Percentiles rank a stretch among this genome's conserved stretches.
phyloP scores from a whole-genome alignment of 2,113 vertebrate genomes.

The Mormoops blainvillei region DNA sequence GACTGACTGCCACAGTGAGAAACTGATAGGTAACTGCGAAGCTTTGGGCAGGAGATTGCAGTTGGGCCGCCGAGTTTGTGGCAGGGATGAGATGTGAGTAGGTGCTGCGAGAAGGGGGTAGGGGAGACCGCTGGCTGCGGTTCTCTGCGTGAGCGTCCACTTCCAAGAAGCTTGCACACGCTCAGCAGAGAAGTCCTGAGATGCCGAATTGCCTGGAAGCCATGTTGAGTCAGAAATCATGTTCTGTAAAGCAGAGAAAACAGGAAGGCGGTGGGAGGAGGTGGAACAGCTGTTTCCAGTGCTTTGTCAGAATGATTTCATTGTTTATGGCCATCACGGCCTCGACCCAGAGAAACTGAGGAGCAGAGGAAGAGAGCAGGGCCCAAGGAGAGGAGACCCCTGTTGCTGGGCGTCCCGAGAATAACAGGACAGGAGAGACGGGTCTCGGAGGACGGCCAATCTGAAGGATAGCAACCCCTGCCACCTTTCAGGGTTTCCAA shows the following conservation, averaged over 20 bases:
- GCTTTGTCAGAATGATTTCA: neutral
- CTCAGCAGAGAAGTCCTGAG: neutral
- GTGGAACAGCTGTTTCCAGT: neutral
- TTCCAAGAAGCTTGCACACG: neutral
- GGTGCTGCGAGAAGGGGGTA: neutral
- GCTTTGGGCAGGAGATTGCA: neutral
- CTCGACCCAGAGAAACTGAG: neutral
- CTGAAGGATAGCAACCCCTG: neutral
- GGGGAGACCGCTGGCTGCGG: too few species aligned
- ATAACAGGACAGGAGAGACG: neutral
- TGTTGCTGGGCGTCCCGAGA: neutral
- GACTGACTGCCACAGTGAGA: neutral
- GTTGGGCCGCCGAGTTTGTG: too few species aligned
- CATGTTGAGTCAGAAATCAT: neutral
- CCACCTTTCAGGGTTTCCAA: neutral
- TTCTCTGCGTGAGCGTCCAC: rapidly evolving
- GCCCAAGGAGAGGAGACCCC: neutral
- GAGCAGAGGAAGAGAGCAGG: rapidly evolving
- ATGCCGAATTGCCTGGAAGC: neutral
- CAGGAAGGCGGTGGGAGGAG: rapidly evolving
- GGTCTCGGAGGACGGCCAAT: neutral
- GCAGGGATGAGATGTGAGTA: neutral
- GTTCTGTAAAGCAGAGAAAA: neutral
- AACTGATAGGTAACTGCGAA: neutral
- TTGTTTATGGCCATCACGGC: neutral